These are phyloP conservation scores for Cheilosia scutellata DNA, from an alignment of 2,888 invertebrate genomes.

Conservation along the genomic window DNA sequence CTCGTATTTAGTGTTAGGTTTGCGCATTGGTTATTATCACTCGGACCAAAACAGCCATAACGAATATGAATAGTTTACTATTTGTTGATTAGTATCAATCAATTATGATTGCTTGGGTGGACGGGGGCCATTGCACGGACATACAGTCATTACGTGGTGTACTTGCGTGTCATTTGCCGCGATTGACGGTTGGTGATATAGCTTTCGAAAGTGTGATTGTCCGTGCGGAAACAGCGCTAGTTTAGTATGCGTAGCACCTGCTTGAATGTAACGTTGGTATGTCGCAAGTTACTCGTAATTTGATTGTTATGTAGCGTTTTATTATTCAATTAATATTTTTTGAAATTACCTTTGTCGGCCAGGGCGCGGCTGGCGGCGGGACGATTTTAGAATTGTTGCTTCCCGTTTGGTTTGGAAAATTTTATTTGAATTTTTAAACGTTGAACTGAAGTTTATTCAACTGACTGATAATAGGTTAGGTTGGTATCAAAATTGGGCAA, in stretches of 20 bases:
- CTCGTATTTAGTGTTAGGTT: conserved; percentile 25
- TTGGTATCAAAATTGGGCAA: too few species aligned
- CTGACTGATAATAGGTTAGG: too few species aligned
- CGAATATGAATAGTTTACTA: conserved; percentile 40
- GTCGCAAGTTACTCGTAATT: conserved; percentile 63
- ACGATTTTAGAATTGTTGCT: conserved; percentile 1
- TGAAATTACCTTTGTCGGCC: conserved; percentile 17
- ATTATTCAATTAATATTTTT: conserved; percentile 52
- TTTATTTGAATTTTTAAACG: conserved; percentile 16
- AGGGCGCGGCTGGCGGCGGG: background rate
- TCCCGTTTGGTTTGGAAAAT: background rate
- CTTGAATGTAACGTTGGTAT: conserved; percentile 46
- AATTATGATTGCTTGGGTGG: conserved; percentile 31
- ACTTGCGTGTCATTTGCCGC: conserved; percentile 45
- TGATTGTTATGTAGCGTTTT: conserved; percentile 27
- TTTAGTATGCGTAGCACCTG: conserved; percentile 71
- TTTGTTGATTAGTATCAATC: conserved; percentile 48
- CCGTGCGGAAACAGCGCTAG: conserved; percentile 64
- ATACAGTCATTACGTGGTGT: conserved; percentile 39
- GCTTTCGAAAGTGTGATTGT: conserved; percentile 58
- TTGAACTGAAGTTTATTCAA: background rate
- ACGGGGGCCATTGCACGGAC: conserved; percentile 15
- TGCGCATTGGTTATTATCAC: conserved; percentile 50
- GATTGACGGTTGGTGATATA: conserved; percentile 38
- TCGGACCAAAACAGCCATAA: conserved; percentile 13